A percentile compares a stretch with the other conserved stretches of the same genome.
Evolutionary conservation across 2,888 invertebrate species (phyloP).

Genomic region (Anticlea derivata): DNA sequence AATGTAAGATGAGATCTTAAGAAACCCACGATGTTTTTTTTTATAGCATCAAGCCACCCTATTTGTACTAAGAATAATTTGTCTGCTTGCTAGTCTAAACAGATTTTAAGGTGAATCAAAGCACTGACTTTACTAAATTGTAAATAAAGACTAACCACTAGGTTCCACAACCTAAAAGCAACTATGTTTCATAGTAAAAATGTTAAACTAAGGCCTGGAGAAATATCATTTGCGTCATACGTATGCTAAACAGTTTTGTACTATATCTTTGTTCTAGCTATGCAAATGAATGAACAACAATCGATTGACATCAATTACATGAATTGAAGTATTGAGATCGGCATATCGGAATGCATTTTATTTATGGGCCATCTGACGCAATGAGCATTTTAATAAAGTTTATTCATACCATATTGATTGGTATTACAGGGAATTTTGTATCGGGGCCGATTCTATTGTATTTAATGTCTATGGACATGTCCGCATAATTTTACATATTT

Average conservation of each 20-base stretch:
- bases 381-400: slow-evolving; percentile 33
- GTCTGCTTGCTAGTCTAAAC: too few relatives aligned
- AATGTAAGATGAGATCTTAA: too few relatives aligned
- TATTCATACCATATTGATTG: slow-evolving; percentile 22
- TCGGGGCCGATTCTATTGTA: slow-evolving; percentile 25
- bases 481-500: slow-evolving; percentile 18
- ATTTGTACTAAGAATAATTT: too few relatives aligned
- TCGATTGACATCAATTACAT: slow-evolving; percentile 34
- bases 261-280: slow-evolving; percentile 15
- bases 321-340: slow-evolving; percentile 31
- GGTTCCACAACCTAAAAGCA: too few relatives aligned
- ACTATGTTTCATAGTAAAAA: too few relatives aligned
- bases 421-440: slow-evolving; percentile 23
- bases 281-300: slow-evolving; percentile 31
- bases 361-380: slow-evolving; percentile 36
- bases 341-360: slow-evolving; percentile 33
- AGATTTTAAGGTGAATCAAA: too few relatives aligned
- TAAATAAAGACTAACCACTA: too few relatives aligned
- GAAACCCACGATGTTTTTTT: too few relatives aligned
- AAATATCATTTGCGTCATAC: slow-evolving; percentile 6
- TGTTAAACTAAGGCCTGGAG: too few relatives aligned
- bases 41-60: too few relatives aligned
- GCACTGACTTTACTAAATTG: too few relatives aligned
- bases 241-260: slow-evolving; percentile 1
- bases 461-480: slow-evolving; percentile 22